Conservation (phyloP, 2,797 vertebrate species). For the Enteromius radiatus region DNA sequence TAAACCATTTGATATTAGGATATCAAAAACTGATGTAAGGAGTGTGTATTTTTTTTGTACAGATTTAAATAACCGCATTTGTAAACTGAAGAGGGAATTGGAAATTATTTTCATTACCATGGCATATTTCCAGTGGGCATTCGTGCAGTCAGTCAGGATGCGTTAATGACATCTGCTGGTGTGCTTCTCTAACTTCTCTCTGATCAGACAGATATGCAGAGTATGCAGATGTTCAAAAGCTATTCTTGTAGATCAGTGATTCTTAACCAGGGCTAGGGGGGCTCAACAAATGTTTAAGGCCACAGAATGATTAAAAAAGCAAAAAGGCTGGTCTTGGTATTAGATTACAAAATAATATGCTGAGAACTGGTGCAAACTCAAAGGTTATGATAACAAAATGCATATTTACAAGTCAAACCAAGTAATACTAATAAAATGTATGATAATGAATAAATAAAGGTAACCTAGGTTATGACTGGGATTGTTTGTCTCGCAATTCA, state of each 20-base stretch:
- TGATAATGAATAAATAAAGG: neutral
- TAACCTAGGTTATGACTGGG: neutral
- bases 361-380: neutral
- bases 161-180: slow-evolving; percentile 17
- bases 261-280: neutral
- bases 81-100: neutral
- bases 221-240: neutral
- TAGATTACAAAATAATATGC: neutral
- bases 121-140: slow-evolving; percentile 11
- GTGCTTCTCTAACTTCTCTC: slow-evolving; percentile 2
- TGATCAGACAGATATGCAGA: neutral
- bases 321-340: neutral
- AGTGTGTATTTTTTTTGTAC: neutral
- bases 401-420: neutral
- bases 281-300: neutral
- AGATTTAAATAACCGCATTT: neutral
- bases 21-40: neutral
- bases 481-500: neutral
- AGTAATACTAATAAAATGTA: neutral
- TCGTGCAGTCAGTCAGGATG: slow-evolving; percentile 12
- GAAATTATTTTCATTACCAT: neutral
- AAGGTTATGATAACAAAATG: neutral
- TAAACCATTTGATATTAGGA: neutral
- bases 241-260: neutral
- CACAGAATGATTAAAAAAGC: neutral